Base-by-base conservation (phyloP, 2,797 vertebrate genomes). In the Pangasius macronema region DNA sequence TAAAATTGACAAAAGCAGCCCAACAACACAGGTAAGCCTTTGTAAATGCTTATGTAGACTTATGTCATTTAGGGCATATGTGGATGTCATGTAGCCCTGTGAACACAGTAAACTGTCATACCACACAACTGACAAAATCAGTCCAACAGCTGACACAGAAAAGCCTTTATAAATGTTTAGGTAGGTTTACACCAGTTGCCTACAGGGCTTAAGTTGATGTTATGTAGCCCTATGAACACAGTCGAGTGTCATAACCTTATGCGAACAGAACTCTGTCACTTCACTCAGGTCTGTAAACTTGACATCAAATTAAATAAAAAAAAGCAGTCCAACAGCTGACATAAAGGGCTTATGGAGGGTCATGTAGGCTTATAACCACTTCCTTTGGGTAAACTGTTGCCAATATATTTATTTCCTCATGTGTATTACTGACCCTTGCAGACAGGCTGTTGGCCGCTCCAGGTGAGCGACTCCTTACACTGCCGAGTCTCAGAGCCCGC, bases 391-490 rank as follows among this genome's bases (percentile, higher is more conserved):
- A 1, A 42, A 80, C 27, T 59, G 33, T 59, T 57, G 30, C 9
- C 11, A 36, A 7, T 36, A 13, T 82, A 18, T 51, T 67, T 51
- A 14, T 67, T 67, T 67, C n/a, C 0, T 5, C 10, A 24, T 13
- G 53, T 77, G 36, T 22, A n/a, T 77, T 8, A 89, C 92, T 93
- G 92, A 97, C 97, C 95, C 93, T 91, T 94, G 88, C 97, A 98
- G 90, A 85, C 76, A 0, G 97, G 91, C 22, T 95, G 95, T 90
- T 95, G 95, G 83, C 97, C 94, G 0, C 96, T 97, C 97, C 97
- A 98, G 0, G 89, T 96, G 88, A 92, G 92, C 83, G 95, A 92
- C 0, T 96, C 95, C 89, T 94, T 94, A 92, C 97, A 98, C 84
- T 93, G 1, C 16, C 96, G 94, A 0, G 94, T 97, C 94, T 97